These are phyloP conservation scores for Augiades crinisus DNA, from an alignment of 2,888 invertebrate genomes.

Conservation along the genomic window DNA sequence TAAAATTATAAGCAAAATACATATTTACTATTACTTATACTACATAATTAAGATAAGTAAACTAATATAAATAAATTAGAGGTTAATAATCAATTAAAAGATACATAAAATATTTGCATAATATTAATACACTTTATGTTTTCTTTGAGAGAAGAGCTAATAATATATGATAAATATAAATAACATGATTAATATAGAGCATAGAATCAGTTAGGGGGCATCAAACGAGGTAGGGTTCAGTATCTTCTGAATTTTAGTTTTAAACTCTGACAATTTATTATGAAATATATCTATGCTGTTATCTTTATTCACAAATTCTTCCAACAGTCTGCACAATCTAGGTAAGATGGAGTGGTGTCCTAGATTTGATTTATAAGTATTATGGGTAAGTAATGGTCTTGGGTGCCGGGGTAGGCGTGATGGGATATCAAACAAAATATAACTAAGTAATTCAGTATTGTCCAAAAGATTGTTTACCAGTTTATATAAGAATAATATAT, in stretches of 20 bases:
- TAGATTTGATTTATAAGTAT: not conserved
- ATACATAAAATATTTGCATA: too few relatives aligned
- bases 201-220: not conserved
- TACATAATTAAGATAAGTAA: too few relatives aligned
- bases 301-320: not conserved
- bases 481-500: conserved; percentile 2
- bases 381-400: conserved; percentile 1
- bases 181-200: too few relatives aligned
- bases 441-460: not conserved
- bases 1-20: too few relatives aligned
- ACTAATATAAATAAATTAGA: too few relatives aligned
- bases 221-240: not conserved
- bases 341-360: conserved; percentile 1
- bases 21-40: too few relatives aligned
- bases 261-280: not conserved
- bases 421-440: not conserved
- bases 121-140: too few relatives aligned
- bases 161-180: too few relatives aligned
- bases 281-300: conserved; percentile 1
- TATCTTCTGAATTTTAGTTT: not conserved
- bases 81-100: too few relatives aligned
- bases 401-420: not conserved
- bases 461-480: not conserved
- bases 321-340: not conserved
- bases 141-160: too few relatives aligned